These are phyloP conservation scores for Pollenia labialis DNA, from an alignment of 2,888 invertebrate species.

Conservation along the genomic window DNA sequence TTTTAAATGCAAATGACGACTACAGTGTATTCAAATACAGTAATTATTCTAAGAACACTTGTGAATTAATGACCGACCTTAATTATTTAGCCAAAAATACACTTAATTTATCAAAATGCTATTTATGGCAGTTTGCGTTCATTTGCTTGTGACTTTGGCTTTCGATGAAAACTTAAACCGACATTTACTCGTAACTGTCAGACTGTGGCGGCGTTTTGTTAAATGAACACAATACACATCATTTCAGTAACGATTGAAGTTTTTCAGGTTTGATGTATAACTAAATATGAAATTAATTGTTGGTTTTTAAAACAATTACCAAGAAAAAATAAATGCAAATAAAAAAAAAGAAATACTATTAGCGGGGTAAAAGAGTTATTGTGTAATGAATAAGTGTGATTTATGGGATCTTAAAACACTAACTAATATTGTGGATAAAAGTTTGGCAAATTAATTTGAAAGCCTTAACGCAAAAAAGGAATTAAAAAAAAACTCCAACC, in stretches of 20 bases:
- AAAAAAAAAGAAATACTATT: not conserved
- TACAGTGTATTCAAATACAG: not conserved
- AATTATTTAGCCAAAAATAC: slow-evolving; percentile 8
- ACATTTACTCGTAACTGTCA: slow-evolving; percentile 45
- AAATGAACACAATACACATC: not conserved
- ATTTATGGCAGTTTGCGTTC: not conserved
- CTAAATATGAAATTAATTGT: slow-evolving; percentile 53
- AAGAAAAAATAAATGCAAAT: slow-evolving; percentile 20
- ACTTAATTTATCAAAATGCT: not conserved
- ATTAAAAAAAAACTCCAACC: too few species aligned
- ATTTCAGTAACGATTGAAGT: slow-evolving; percentile 63
- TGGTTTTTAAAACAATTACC: slow-evolving; percentile 37
- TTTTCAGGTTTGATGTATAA: slow-evolving; percentile 44
- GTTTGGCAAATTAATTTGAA: too few species aligned
- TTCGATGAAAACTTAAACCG: slow-evolving; percentile 40
- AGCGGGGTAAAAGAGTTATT: not conserved
- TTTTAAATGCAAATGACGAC: slow-evolving; percentile 17
- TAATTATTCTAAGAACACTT: slow-evolving; percentile 9
- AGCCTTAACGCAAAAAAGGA: too few species aligned
- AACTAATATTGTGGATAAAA: too few species aligned
- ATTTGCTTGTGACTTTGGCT: not conserved
- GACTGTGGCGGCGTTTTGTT: slow-evolving; percentile 44
- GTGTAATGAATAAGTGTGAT: too few species aligned
- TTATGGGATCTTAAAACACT: too few species aligned
- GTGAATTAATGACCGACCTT: not conserved